Conservation (phyloP, 2,888 invertebrate species). For the Geophilus truncorum region DNA sequence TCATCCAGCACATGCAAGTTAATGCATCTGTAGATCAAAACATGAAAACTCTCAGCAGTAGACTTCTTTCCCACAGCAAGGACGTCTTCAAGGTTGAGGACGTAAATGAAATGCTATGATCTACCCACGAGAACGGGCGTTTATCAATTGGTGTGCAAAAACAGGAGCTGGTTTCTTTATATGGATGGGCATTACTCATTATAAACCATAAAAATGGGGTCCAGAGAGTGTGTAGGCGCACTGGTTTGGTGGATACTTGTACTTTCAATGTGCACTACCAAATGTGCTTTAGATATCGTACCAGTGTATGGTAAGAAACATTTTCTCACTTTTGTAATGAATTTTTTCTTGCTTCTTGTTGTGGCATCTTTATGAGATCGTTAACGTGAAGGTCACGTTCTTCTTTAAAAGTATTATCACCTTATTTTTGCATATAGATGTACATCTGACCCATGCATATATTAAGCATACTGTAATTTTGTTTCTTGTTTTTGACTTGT, state of each 20-base stretch:
- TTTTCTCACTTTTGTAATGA: no score
- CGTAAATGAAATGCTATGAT: neutral
- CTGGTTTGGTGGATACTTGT: neutral
- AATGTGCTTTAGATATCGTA: neutral
- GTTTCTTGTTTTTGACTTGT: neutral
- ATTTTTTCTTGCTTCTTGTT: neutral
- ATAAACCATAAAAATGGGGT: neutral
- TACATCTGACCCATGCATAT: neutral
- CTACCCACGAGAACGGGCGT: neutral
- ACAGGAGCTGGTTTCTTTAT: neutral
- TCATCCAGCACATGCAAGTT: neutral
- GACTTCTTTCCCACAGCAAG: neutral
- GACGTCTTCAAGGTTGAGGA: conserved; percentile 1
- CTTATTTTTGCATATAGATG: neutral
- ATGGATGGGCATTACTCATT: neutral
- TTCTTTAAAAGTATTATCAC: no score
- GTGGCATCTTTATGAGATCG: neutral
- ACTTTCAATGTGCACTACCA: neutral
- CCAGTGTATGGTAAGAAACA: conserved; percentile 14
- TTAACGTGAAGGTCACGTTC: neutral
- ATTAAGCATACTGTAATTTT: neutral
- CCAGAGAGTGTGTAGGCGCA: neutral
- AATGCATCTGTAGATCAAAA: neutral
- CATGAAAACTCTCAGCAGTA: neutral
- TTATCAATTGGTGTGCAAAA: neutral